Evolutionary conservation across 2,113 vertebrate species (phyloP).

Genomic region (Neopipo cinnamomea): DNA sequence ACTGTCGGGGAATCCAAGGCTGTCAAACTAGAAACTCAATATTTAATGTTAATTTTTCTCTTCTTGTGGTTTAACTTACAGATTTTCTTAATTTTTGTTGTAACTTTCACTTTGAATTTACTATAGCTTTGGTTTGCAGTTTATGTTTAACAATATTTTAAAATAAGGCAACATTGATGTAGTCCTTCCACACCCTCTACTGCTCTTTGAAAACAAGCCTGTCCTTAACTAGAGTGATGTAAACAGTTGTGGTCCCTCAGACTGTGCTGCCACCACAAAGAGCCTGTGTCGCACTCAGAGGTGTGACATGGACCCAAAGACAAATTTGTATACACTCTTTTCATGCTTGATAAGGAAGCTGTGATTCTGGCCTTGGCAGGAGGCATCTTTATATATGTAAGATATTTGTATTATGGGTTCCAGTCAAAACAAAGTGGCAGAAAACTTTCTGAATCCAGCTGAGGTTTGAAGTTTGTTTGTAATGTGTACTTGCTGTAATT

Average conservation of each 20-base stretch:
- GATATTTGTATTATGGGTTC: not conserved
- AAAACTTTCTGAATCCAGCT: not conserved
- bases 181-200: not conserved
- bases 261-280: not conserved
- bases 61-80: not conserved
- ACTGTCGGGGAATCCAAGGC: not conserved
- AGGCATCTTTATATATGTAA: slow-evolving; percentile 6
- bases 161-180: not conserved
- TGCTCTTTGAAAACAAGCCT: slow-evolving; percentile 8
- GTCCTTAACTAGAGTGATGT: not conserved
- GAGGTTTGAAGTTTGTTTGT: not conserved
- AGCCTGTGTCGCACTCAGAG: not conserved
- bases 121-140: not conserved
- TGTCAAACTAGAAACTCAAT: not conserved
- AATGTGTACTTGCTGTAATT: not conserved
- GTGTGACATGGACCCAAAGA: not conserved
- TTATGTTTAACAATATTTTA: not conserved
- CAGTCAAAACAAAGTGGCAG: slow-evolving; percentile 16
- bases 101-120: not conserved
- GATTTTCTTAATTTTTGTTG: not conserved
- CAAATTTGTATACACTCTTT: not conserved
- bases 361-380: not conserved
- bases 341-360: not conserved
- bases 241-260: not conserved
- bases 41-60: not conserved